Evolutionary conservation across 2,888 invertebrate species (phyloP).

Genomic region (Odontocolon sp.): DNA sequence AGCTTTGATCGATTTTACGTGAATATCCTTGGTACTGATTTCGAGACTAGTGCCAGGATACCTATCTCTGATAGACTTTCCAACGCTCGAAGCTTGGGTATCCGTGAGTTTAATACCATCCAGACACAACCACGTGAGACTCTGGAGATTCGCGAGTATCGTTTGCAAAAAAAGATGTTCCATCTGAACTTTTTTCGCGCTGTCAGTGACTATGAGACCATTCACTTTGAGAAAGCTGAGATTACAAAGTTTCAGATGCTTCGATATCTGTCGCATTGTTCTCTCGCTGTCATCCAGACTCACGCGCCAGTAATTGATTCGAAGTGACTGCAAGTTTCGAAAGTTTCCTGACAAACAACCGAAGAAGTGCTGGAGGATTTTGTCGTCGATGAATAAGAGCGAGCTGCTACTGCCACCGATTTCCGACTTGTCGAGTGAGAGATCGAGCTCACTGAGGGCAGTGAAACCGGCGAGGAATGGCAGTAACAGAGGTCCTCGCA

Average conservation of each 20-base stretch:
- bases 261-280: slow-evolving; percentile 77
- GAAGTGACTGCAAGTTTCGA: slow-evolving; percentile 78
- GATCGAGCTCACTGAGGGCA: slow-evolving; percentile 81
- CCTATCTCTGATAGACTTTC: slow-evolving; percentile 78
- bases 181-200: slow-evolving; percentile 75
- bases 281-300: slow-evolving; percentile 77
- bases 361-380: slow-evolving; percentile 81
- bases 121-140: slow-evolving; percentile 78
- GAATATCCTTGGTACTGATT: slow-evolving; percentile 78
- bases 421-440: slow-evolving; percentile 81
- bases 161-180: slow-evolving; percentile 79
- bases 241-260: slow-evolving; percentile 76
- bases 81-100: slow-evolving; percentile 75
- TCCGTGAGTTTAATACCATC: slow-evolving; percentile 77
- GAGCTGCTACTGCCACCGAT: slow-evolving; percentile 77
- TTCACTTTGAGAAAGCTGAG: slow-evolving; percentile 78
- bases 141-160: slow-evolving; percentile 74
- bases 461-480: slow-evolving; percentile 82
- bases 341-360: slow-evolving; percentile 80
- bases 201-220: slow-evolving; percentile 78
- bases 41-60: slow-evolving; percentile 77
- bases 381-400: slow-evolving; percentile 80
- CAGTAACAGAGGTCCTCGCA: slow-evolving; percentile 81
- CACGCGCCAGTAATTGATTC: slow-evolving; percentile 79
- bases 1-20: slow-evolving; percentile 76